These are phyloP conservation scores for Oligia strigilis DNA, from an alignment of 2,888 invertebrate species.

Conservation along the genomic window DNA sequence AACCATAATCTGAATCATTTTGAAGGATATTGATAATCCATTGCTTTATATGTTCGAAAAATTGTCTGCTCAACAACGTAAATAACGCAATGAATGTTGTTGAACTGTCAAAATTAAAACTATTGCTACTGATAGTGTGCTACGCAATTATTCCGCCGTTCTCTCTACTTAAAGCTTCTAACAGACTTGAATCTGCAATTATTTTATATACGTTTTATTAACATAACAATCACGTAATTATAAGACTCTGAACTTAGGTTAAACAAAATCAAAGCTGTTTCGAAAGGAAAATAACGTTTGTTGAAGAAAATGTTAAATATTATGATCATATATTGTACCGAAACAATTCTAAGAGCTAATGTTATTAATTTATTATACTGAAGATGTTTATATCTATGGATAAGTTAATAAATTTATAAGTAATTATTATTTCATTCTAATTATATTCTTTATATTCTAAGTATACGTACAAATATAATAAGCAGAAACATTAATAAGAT, in stretches of 20 bases:
- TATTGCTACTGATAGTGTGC: no score
- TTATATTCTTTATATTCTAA: not conserved
- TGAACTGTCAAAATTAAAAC: no score
- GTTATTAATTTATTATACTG: not conserved
- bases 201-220: not conserved
- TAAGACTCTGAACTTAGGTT: not conserved
- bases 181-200: not conserved
- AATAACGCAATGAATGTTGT: no score
- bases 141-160: not conserved
- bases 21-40: no score
- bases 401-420: not conserved
- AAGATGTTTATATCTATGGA: not conserved
- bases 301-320: conserved; percentile 15
- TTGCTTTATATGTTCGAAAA: no score
- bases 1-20: no score
- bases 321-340: conserved; percentile 14
- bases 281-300: not conserved
- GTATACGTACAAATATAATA: not conserved
- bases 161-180: not conserved
- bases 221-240: no score
- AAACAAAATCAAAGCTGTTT: not conserved
- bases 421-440: not conserved
- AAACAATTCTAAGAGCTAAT: conserved; percentile 14
- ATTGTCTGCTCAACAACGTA: no score
- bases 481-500: not conserved